Evolutionary conservation across 2,113 vertebrate genomes (phyloP), one percentile per base, ranked within the genome.

Genomic region (Isurus oxyrinchus): DNA sequence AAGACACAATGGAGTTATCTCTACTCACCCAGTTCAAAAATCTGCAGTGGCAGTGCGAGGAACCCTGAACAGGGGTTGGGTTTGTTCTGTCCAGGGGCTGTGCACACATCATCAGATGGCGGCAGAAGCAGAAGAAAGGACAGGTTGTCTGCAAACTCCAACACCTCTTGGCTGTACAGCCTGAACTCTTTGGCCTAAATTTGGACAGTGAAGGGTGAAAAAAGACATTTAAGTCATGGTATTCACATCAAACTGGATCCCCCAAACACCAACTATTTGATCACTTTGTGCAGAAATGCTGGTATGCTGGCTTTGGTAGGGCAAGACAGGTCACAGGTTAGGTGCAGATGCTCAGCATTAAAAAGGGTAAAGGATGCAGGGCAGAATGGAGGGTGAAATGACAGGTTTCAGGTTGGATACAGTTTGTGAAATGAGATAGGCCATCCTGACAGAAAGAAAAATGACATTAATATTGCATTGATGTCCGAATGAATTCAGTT

Each of bases 71-170:
- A 97, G 53, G 98, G 99, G 0, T 98, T 98, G 3, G 98, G 98
- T 96, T 98, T 98, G 96, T 98, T 99, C 98, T 99, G 99, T 69
- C 99, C 99, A 0, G 99, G 99, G 59, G 98, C 98, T 0, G 98
- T 98, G 97, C 99, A 99, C 96, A 99, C 98, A 0, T 99, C 98
- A 0, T 99, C 99, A 0, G 98, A 98, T 0, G 99, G 98, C 63
- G 99, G 99, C 96, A 99, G 97, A 84, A 99, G 98, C 44, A 99
- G 97, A 94, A 99, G 97, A 97, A 99, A 98, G 94, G 98, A 99
- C 96, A 99, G 98, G 90, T 98, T 98, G 67, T 97, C 98, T 59
- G 98, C 98, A 44, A 99, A 98, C 96, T 99, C 99, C 96, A 99
- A 97, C 96, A 99, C 99, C 96, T 99, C 98, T 95, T 98, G 98